These are phyloP conservation scores for Perizoma affinitatum DNA, from an alignment of 2,888 invertebrate genomes.

Conservation along the genomic window DNA sequence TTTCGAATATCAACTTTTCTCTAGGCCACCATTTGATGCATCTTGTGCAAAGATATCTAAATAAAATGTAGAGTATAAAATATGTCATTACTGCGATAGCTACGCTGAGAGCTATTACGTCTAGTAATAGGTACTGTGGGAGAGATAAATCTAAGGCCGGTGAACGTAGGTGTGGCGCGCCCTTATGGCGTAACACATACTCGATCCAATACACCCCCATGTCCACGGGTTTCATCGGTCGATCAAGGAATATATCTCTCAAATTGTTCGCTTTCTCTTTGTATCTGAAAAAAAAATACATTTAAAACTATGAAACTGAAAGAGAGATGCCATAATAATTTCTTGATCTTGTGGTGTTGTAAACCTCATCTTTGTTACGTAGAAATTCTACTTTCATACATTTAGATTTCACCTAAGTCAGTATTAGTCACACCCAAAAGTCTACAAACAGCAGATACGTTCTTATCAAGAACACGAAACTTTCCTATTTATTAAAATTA, in stretches of 20 bases:
- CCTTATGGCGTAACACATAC: slow-evolving; percentile 84
- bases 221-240: slow-evolving; percentile 83
- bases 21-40: slow-evolving; percentile 75
- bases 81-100: slow-evolving; percentile 55
- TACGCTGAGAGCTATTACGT: slow-evolving; percentile 66
- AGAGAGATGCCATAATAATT: too few relatives aligned
- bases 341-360: too few relatives aligned
- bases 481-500: too few relatives aligned
- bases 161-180: slow-evolving; percentile 79
- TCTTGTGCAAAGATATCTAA: slow-evolving; percentile 70
- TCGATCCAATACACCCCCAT: slow-evolving; percentile 87
- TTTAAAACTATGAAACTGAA: background rate
- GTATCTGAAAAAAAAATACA: slow-evolving; percentile 73
- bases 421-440: too few relatives aligned
- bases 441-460: too few relatives aligned
- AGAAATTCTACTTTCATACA: too few relatives aligned
- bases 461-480: too few relatives aligned
- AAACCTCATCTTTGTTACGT: too few relatives aligned
- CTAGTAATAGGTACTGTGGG: slow-evolving; percentile 75
- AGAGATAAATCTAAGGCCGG: slow-evolving; percentile 75
- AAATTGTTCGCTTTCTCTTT: slow-evolving; percentile 74
- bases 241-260: slow-evolving; percentile 81
- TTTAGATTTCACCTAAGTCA: too few relatives aligned
- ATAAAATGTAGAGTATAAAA: slow-evolving; percentile 67
- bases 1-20: slow-evolving; percentile 66